A percentile compares a stretch with the other conserved stretches of the same genome.
Conservation (phyloP, 2,113 vertebrate genomes). For the Emberiza fucata region DNA sequence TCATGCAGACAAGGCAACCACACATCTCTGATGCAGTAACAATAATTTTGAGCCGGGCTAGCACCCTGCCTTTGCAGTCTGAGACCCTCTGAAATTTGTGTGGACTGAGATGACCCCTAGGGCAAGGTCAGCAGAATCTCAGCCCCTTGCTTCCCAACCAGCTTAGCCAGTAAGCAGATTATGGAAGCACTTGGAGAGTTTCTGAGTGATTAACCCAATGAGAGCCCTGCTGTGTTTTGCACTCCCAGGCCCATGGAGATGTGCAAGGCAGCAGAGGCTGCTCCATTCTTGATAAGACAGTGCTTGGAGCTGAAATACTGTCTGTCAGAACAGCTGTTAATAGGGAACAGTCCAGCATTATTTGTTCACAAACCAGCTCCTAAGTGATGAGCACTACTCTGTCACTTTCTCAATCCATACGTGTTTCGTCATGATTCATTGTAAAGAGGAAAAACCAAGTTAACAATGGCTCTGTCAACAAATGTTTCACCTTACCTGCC, state of each 20-base stretch:
- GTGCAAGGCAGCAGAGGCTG: neutral
- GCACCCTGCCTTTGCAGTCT: neutral
- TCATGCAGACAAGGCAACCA: neutral
- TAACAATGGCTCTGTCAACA: neutral
- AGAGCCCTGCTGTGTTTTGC: neutral
- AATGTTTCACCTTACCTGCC: neutral
- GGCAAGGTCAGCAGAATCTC: constrained; percentile 9
- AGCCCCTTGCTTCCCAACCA: neutral
- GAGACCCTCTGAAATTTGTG: neutral
- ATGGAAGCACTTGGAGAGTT: neutral
- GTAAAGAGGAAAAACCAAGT: neutral
- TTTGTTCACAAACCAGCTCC: neutral
- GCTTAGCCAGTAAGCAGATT: constrained; percentile 50
- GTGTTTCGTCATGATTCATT: neutral
- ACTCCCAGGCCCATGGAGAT: neutral
- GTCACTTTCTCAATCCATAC: neutral
- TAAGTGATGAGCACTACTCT: neutral
- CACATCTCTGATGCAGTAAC: neutral
- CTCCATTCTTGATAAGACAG: neutral
- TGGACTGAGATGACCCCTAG: neutral
- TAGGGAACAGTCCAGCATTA: neutral
- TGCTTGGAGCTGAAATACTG: accelerated
- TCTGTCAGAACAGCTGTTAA: neutral
- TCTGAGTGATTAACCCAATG: constrained; percentile 23
- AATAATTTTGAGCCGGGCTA: neutral